Evolutionary conservation across 2,113 vertebrate genomes (phyloP).

Genomic region (Tyto alba): DNA sequence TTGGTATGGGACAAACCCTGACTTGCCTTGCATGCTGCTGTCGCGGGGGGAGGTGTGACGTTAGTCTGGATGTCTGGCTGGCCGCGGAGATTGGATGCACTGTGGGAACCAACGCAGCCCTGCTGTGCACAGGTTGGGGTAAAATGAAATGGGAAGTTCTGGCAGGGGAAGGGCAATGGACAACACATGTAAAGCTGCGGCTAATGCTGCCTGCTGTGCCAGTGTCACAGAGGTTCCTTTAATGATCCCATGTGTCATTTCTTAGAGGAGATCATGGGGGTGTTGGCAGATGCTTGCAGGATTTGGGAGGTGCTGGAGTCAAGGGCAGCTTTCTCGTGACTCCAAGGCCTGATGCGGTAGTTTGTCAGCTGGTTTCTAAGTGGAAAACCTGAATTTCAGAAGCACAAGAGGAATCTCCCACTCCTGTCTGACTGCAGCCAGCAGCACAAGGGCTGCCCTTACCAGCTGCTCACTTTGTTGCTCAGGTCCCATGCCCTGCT

Average conservation of each 20-base stretch:
- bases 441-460: background rate
- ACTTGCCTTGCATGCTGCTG: background rate
- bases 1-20: background rate
- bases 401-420: background rate
- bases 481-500: rapidly evolving
- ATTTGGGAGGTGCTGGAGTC: background rate
- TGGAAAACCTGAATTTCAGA: background rate
- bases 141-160: background rate
- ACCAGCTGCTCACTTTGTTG: background rate
- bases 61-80: background rate
- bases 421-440: background rate
- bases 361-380: background rate
- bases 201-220: background rate
- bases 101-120: background rate
- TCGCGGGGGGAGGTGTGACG: rapidly evolving
- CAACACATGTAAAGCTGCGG: background rate
- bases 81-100: background rate
- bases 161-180: background rate
- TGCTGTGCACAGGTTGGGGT: background rate
- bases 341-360: rapidly evolving
- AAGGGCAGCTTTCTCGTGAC: background rate
- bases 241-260: background rate
- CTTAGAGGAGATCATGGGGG: background rate
- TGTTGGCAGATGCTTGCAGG: background rate
- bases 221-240: background rate